Percentiles rank a stretch among this genome's conserved stretches.
Evolutionary conservation across 2,888 invertebrate species (phyloP).

Genomic region (Epinotia nisella): DNA sequence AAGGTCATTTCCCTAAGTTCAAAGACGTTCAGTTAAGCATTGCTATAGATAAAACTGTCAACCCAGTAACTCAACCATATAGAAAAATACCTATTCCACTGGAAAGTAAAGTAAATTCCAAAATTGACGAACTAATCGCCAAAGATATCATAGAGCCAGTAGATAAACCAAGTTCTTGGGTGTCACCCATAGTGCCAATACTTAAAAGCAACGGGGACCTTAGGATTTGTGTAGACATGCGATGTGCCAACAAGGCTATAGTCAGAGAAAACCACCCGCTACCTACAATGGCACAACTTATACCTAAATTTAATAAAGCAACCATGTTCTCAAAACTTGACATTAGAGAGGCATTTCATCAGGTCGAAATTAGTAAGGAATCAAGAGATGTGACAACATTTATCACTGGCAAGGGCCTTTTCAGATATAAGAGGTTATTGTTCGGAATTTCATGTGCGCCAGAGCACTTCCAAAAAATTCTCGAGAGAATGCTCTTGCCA

Average conservation of each 20-base stretch:
- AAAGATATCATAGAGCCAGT: constrained; percentile 9
- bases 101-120: neutral
- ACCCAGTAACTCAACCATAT: neutral
- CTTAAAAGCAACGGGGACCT: neutral
- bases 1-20: neutral
- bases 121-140: neutral
- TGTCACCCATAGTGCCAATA: constrained; percentile 7
- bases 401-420: neutral
- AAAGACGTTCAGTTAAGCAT: neutral
- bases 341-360: constrained; percentile 12
- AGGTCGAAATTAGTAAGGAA: neutral
- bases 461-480: neutral
- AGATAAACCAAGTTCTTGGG: neutral
- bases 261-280: constrained; percentile 8
- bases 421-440: neutral
- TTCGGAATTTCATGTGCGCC: neutral
- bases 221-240: constrained; percentile 8
- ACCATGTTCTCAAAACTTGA: neutral
- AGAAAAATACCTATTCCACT: constrained; percentile 3
- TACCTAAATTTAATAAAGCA: constrained; percentile 1
- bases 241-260: constrained; percentile 1
- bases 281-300: neutral
- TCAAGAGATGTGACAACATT: neutral
- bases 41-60: neutral
- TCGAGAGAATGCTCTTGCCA: no score